phyloP scores from a whole-genome alignment of 2,113 vertebrate species.

The Meriones unguiculatus region DNA sequence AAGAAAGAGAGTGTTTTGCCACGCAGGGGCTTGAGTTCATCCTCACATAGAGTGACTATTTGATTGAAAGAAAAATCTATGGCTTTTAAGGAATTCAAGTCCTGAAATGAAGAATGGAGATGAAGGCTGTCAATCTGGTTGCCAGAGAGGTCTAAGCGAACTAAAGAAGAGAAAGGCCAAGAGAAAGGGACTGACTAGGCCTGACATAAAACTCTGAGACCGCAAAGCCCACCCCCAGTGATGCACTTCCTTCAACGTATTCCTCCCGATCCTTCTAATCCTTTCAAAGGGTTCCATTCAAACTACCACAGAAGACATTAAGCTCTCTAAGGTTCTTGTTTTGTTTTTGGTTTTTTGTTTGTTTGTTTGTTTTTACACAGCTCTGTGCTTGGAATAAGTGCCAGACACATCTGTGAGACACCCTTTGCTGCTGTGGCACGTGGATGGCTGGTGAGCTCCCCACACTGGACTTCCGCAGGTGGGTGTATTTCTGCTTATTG shows the following conservation, averaged over 20 bases:
- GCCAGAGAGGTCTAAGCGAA: constrained; percentile 85
- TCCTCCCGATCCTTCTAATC: background rate
- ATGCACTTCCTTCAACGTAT: background rate
- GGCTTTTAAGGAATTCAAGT: constrained; percentile 84
- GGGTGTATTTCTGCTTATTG: background rate
- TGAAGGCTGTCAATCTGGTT: constrained; percentile 88
- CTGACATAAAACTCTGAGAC: background rate
- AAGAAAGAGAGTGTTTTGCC: constrained; percentile 88
- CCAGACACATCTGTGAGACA: background rate
- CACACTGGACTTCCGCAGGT: background rate
- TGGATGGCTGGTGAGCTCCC: background rate
- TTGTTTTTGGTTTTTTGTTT: no score
- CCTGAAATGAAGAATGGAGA: constrained; percentile 90
- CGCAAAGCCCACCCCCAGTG: background rate
- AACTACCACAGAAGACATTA: background rate
- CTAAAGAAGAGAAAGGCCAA: constrained; percentile 84
- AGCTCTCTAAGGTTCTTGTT: background rate
- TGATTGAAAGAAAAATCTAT: constrained; percentile 87
- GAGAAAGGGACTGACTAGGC: background rate
- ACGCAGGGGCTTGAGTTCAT: constrained; percentile 88
- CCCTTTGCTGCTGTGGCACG: background rate
- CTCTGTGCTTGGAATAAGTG: background rate
- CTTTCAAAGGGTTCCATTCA: background rate
- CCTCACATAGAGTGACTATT: constrained; percentile 89
- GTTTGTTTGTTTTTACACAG: background rate